A percentile compares a stretch with the other conserved stretches of the same genome.
Evolutionary conservation across 2,797 vertebrate species (phyloP).

Genomic region (Petrocephalus schoutedeni): DNA sequence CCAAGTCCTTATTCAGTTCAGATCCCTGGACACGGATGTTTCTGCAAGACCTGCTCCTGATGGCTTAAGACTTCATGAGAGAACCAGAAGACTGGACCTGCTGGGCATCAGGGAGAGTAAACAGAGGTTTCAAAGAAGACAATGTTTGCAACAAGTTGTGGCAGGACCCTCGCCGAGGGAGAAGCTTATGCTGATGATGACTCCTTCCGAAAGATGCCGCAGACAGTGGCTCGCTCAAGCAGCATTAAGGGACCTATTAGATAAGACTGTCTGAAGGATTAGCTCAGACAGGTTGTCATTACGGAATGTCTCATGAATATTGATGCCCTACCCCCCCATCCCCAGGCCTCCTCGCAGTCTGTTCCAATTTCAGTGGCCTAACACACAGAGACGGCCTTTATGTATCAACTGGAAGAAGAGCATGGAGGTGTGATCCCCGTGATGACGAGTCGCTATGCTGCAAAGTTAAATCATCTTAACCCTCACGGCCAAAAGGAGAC

Average conservation of each 20-base stretch:
- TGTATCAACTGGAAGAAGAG: conserved; percentile 15
- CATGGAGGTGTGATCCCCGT: background rate
- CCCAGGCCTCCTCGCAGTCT: conserved; percentile 17
- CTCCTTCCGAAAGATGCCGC: conserved; percentile 9
- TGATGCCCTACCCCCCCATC: conserved; percentile 5
- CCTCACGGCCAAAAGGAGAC: conserved; percentile 6
- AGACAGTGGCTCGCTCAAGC: conserved; percentile 19
- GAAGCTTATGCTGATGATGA: background rate
- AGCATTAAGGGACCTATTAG: conserved; percentile 13
- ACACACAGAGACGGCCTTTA: background rate
- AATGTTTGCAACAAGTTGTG: background rate
- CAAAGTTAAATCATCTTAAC: background rate
- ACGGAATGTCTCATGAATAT: conserved; percentile 25
- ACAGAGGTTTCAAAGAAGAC: background rate
- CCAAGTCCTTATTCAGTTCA: background rate
- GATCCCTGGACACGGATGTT: background rate
- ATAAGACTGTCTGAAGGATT: conserved; percentile 25
- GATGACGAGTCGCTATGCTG: background rate
- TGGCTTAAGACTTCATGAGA: background rate
- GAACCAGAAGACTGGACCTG: background rate
- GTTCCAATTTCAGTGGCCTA: background rate
- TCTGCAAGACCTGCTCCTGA: background rate
- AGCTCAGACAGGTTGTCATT: conserved; percentile 27
- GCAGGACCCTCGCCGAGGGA: background rate
- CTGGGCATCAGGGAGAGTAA: background rate